Conservation (phyloP, 2,113 vertebrate genomes). For the Acrocephalus kingi region DNA sequence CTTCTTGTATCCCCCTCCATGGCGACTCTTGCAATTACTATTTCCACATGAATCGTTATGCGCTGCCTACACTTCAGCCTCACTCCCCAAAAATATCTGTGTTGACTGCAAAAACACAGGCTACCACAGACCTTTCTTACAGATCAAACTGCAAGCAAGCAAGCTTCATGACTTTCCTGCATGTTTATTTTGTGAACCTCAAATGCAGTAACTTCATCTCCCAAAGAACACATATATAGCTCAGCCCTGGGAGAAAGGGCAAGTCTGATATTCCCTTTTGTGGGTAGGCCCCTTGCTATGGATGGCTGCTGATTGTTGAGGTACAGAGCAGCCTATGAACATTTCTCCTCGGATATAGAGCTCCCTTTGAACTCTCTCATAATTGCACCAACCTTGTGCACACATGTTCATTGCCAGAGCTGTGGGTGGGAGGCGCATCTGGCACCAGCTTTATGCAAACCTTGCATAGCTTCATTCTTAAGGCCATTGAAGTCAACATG, state of each 20-base stretch:
- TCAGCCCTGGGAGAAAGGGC: neutral
- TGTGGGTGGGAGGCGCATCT: neutral
- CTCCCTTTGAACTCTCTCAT: slow-evolving; percentile 16
- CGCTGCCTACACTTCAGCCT: neutral
- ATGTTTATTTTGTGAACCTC: neutral
- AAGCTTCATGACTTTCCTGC: neutral
- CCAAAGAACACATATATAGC: neutral
- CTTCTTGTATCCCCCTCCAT: neutral
- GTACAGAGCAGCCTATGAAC: neutral
- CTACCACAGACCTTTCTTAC: neutral
- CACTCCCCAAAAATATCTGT: neutral
- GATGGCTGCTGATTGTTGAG: neutral
- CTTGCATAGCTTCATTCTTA: neutral
- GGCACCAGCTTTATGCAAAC: neutral
- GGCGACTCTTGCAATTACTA: neutral
- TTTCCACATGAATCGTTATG: neutral
- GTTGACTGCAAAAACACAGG: neutral
- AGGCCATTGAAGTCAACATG: neutral
- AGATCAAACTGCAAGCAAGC: neutral
- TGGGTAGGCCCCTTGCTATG: neutral
- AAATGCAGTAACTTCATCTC: neutral
- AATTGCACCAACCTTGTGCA: slow-evolving; percentile 19
- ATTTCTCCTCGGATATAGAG: neutral
- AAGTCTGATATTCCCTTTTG: neutral
- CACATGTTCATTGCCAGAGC: neutral